Base-by-base conservation (phyloP, 2,113 vertebrate species). In the Centropus bengalensis region DNA sequence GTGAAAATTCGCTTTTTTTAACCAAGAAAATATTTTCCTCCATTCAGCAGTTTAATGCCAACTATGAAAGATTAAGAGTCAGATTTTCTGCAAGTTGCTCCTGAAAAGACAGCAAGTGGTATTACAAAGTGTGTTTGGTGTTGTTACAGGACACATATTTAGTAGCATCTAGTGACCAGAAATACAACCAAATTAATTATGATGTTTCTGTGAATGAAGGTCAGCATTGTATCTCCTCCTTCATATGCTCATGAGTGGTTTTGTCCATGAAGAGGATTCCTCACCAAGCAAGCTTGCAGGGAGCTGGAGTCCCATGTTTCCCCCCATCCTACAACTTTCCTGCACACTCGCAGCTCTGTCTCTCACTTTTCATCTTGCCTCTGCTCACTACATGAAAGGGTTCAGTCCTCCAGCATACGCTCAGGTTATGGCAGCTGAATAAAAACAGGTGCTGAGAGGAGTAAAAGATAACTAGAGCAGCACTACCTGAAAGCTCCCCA, bases 91-190 rank as follows among this genome's bases (percentile, higher is more conserved):
- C 42, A 59, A 18, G 69, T 7, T 24, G 14, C 4, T 73, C 3
- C 49, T 40, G 18, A 3, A 9, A 49, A 84, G 30, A 44, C 32
- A 42, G 10, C 22, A 19, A 3, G 0, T 6, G 38, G 32, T 11
- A 5, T 1, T 82, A 55, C 14, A 36, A 38, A 9, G 3, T 0
- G 2, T 0, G 27, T 5, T 13, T 14, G 44, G 30, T 2, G 11
- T 0, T 38, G 15, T 4, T 13, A 42, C 3, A 5, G 54, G 63
- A 26, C 11, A 32, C 20, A 59, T 52, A 54, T 36, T 32, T 30
- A 4, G 11, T 5, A 52, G 45, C 5, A 26, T 0, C 10, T 33
- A 24, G 33, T 11, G 20, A 69, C 22, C n/a, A 76, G 22, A 23
- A 58, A 32, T 15, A 5, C 21, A 24, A 33, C 45, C 45, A 8